phyloP scores from a whole-genome alignment of 2,797 vertebrate genomes.

The Buphagus erythrorhynchus region DNA sequence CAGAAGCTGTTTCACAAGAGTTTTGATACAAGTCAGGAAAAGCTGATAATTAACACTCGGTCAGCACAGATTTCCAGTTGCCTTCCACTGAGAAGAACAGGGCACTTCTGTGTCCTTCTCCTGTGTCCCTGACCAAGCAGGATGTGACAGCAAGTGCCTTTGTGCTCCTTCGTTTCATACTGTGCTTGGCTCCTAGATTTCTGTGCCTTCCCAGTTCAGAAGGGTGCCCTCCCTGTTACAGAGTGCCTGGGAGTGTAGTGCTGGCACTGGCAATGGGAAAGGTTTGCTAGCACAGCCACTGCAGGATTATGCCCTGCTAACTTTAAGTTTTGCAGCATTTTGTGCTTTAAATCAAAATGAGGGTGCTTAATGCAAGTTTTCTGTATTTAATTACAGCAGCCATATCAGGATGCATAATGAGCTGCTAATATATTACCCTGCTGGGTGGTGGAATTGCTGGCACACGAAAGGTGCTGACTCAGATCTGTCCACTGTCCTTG shows the following conservation, averaged over 20 bases:
- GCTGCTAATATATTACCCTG: slow-evolving; percentile 16
- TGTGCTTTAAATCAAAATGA: slow-evolving; percentile 12
- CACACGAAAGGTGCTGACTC: slow-evolving; percentile 58
- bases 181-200: not conserved
- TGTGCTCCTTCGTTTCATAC: not conserved
- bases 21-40: not conserved
- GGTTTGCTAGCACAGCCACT: not conserved
- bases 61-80: not conserved
- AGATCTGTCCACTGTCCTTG: slow-evolving; percentile 52
- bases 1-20: not conserved
- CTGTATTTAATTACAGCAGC: slow-evolving; percentile 46
- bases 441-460: slow-evolving; percentile 12
- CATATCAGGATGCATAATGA: slow-evolving; percentile 19
- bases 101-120: not conserved
- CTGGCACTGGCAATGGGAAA: not conserved
- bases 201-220: not conserved
- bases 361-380: not conserved
- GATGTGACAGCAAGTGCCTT: not conserved
- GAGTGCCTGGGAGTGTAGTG: not conserved
- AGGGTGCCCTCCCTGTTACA: not conserved
- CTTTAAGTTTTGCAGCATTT: not conserved
- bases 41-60: not conserved
- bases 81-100: not conserved
- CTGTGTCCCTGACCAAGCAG: not conserved
- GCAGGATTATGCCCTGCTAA: not conserved